These are phyloP conservation scores for Hypocryptadius cinnamomeus DNA, from an alignment of 2,113 vertebrate species.

Conservation along the genomic window DNA sequence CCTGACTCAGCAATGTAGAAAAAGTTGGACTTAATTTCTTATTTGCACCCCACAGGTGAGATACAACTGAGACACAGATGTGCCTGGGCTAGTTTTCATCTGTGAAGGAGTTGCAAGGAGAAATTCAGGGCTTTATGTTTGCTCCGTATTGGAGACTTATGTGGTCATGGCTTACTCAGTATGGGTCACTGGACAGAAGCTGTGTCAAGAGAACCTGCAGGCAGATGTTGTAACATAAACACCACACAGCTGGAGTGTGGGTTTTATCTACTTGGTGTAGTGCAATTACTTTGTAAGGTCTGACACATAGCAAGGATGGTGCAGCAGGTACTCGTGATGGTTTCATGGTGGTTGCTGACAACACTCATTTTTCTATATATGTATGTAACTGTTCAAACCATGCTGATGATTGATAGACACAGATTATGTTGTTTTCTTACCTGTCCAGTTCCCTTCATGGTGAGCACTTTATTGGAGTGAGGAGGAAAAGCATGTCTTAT, in stretches of 20 bases:
- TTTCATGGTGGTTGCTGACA: neutral
- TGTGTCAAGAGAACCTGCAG: neutral
- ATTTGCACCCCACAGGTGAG: neutral
- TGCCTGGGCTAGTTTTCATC: neutral
- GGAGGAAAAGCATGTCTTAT: neutral
- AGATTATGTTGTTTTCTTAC: neutral
- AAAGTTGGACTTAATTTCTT: neutral
- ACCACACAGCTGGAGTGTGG: neutral
- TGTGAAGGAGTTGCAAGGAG: neutral
- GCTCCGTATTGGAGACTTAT: neutral
- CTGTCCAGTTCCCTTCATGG: neutral
- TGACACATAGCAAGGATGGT: neutral
- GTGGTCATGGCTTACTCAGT: neutral
- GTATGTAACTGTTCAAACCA: neutral
- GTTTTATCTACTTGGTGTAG: neutral
- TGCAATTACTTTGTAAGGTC: neutral
- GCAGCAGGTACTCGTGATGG: neutral
- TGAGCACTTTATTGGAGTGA: neutral
- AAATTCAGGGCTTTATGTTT: neutral
- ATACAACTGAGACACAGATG: neutral
- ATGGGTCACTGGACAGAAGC: neutral
- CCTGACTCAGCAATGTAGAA: neutral
- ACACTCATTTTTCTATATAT: neutral
- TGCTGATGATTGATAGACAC: neutral
- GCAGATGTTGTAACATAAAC: neutral